phyloP scores from a whole-genome alignment of 92 coral and sea anemone genomes.

The Ricordea florida region DNA sequence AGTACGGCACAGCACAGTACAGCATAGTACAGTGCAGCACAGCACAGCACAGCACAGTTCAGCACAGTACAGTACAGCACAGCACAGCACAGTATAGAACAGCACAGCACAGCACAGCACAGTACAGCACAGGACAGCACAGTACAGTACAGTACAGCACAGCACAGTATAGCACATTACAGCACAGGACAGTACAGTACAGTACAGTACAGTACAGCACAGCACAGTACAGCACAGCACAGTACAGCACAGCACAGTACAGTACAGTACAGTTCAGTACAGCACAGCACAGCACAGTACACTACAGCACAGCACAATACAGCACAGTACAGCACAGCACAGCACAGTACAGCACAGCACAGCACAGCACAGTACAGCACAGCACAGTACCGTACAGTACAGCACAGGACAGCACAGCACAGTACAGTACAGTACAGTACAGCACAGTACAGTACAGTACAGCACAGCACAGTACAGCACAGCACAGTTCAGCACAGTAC shows the following conservation, averaged over 20 bases:
- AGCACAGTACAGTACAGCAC: slow-evolving; percentile 16
- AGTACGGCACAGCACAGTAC: neutral
- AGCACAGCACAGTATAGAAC: slow-evolving; percentile 35
- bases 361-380: slow-evolving; percentile 21
- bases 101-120: slow-evolving; percentile 23
- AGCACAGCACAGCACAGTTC: neutral
- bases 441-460: too few species aligned
- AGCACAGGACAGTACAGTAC: slow-evolving; percentile 33
- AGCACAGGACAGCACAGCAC: slow-evolving; percentile 13
- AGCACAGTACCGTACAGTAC: slow-evolving; percentile 3
- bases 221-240: slow-evolving; percentile 17
- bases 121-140: slow-evolving; percentile 33
- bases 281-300: slow-evolving; percentile 31
- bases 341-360: slow-evolving; percentile 27
- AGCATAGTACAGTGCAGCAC: neutral
- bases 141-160: slow-evolving; percentile 25
- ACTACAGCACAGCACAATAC: too few species aligned
- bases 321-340: neutral
- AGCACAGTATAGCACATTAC: slow-evolving; percentile 31
- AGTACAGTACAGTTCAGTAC: slow-evolving; percentile 27
- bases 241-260: slow-evolving; percentile 37
- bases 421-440: too few species aligned
- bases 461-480: too few species aligned
- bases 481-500: too few species aligned
- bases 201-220: slow-evolving; percentile 20